phyloP scores from a whole-genome alignment of 2,797 vertebrate genomes.

The Pangasius sanitwongsei region DNA sequence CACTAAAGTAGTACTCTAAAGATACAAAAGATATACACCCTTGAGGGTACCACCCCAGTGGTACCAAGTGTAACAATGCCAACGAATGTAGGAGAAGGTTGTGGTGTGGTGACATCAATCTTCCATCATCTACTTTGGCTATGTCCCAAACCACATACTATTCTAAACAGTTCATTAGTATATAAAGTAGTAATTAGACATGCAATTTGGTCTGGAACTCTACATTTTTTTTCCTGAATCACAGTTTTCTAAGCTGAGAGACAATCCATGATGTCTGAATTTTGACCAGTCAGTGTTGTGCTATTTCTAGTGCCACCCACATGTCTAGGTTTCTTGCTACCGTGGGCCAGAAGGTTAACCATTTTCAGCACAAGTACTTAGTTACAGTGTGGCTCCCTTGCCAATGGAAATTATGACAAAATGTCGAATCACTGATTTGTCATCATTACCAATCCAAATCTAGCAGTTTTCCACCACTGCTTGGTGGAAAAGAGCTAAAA shows the following conservation, averaged over 20 bases:
- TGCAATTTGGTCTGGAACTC: background rate
- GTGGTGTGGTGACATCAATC: background rate
- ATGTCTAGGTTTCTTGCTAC: slow-evolving; percentile 8
- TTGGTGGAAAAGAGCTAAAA: background rate
- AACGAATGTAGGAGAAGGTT: background rate
- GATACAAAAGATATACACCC: background rate
- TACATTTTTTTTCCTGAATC: background rate
- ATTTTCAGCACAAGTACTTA: slow-evolving; percentile 5
- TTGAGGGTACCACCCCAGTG: background rate
- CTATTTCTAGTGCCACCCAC: slow-evolving; percentile 13
- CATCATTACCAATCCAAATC: slow-evolving; percentile 1
- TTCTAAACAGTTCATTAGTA: background rate
- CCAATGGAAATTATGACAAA: slow-evolving; percentile 10
- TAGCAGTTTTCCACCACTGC: background rate
- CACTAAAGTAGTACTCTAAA: background rate
- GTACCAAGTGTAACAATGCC: too few species aligned
- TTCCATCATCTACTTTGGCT: background rate
- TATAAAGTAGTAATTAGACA: background rate
- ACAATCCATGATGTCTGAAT: background rate
- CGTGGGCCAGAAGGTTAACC: background rate
- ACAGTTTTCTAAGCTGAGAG: background rate
- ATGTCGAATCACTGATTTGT: slow-evolving; percentile 6
- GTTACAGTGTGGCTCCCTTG: background rate
- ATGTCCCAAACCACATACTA: background rate
- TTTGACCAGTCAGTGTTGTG: background rate